These are phyloP conservation scores for Saturnia japonica DNA, from an alignment of 2,888 invertebrate species.

Conservation along the genomic window DNA sequence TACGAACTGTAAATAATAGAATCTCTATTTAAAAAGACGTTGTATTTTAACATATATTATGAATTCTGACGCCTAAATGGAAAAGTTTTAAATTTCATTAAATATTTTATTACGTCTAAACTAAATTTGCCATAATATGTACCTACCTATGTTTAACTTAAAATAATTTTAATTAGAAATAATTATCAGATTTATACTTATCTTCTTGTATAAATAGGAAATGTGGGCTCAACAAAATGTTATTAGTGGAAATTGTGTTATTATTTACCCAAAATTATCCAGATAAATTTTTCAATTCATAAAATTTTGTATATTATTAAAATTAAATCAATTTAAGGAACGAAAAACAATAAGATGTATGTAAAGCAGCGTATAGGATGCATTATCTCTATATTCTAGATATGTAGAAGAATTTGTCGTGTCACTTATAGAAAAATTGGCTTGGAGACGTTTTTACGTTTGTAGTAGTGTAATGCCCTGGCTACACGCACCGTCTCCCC, in stretches of 20 bases:
- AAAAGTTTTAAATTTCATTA: neutral
- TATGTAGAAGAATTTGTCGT: no score
- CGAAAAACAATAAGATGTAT: no score
- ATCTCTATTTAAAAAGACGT: neutral
- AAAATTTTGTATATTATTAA: no score
- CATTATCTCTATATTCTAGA: no score
- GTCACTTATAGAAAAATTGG: no score
- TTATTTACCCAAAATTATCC: neutral
- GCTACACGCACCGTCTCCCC: no score
- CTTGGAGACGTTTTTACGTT: no score
- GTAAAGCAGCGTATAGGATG: no score
- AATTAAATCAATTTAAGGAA: no score
- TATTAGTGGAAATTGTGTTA: slow-evolving; percentile 16
- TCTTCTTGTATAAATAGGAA: slow-evolving; percentile 25
- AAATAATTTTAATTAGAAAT: slow-evolving; percentile 14
- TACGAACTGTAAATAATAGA: slow-evolving; percentile 6
- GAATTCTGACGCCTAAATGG: neutral
- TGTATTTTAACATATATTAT: neutral
- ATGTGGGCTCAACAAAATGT: slow-evolving; percentile 34
- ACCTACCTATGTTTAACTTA: slow-evolving; percentile 8
- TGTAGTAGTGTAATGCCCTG: no score
- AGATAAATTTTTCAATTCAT: no score
- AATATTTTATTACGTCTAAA: neutral
- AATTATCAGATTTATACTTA: slow-evolving; percentile 14
- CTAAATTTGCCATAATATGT: slow-evolving; percentile 19